Base-by-base conservation (phyloP, 2,888 invertebrate species). In the Teleiodes luculella region DNA sequence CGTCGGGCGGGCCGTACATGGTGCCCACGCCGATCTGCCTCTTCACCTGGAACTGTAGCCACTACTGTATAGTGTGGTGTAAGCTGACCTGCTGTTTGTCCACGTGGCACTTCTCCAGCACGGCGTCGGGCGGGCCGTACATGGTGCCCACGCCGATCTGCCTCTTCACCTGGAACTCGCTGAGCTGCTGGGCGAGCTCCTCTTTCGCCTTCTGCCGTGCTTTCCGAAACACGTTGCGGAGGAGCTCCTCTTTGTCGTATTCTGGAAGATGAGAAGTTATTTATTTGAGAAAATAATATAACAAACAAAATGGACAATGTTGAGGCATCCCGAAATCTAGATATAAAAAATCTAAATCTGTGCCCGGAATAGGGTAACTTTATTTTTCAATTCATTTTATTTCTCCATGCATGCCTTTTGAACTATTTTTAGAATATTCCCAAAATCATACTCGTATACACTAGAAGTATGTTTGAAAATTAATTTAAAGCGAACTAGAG, bases 111-210 rank as follows among this genome's bases (percentile, higher is more conserved):
- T 95, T 94, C 66, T 94, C 93, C 3, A 97, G 90, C 63, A 95
- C 92, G 57, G 92, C 91, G 85, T 97, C 97, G 18, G 93, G 92
- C 0, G 97, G 96, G 0, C 98, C 98, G 83, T 96, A 98, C 64
- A 98, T 92, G 49, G 95, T 94, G 11, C 95, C 97, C 57, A 98
- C 89, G 1, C 98, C 98, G 33, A 97, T 95, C 35, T 95, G 96
- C 64, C 97, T 90, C 83, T 98, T 98, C 67, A 95, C 94, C 73
- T 97, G 94, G 84, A 96, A 96, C 79, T 97, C 97, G 28, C 92
- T 92, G 50, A 98, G 88, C 70, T 95, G 95, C 65, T 94, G 94
- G 52, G 93, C 92, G 50, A 97, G 86, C 76, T 96, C 96, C 64
- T 95, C 95, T 70, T 95, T 94, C 5, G 97, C 96, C 66, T 94